These are phyloP conservation scores for Uropetala carovei DNA, from an alignment of 2,888 invertebrate species.

Conservation along the genomic window DNA sequence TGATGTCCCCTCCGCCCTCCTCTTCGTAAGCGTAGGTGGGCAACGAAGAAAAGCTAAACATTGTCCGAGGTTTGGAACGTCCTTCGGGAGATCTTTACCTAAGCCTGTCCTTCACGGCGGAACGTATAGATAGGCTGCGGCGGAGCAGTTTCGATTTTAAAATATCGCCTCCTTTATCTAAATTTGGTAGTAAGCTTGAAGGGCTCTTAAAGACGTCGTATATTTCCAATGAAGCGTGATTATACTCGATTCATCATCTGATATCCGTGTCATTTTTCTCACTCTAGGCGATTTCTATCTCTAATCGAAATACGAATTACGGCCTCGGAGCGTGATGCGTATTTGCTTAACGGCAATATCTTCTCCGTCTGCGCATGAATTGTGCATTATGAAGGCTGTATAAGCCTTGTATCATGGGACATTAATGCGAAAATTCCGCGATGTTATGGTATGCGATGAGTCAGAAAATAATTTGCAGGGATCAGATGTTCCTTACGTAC, in stretches of 20 bases:
- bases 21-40: no score
- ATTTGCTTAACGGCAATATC: slow-evolving; percentile 47
- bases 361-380: slow-evolving; percentile 40
- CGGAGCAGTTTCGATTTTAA: neutral
- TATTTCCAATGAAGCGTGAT: neutral
- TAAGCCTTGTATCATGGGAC: slow-evolving; percentile 29
- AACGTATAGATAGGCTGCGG: no score
- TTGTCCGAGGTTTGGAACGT: neutral
- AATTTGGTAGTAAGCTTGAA: neutral
- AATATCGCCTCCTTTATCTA: neutral
- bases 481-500: slow-evolving; percentile 5
- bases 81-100: neutral
- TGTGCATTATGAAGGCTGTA: slow-evolving; percentile 54
- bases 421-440: slow-evolving; percentile 54
- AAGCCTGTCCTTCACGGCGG: neutral
- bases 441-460: slow-evolving; percentile 58
- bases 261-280: neutral
- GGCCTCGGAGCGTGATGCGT: neutral
- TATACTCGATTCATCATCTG: neutral
- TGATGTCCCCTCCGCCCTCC: no score
- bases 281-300: slow-evolving; percentile 1
- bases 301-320: neutral
- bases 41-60: no score
- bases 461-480: slow-evolving; percentile 55
- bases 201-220: neutral